Evolutionary conservation across 2,113 vertebrate species (phyloP).

Genomic region (Hymenochirus boettgeri): DNA sequence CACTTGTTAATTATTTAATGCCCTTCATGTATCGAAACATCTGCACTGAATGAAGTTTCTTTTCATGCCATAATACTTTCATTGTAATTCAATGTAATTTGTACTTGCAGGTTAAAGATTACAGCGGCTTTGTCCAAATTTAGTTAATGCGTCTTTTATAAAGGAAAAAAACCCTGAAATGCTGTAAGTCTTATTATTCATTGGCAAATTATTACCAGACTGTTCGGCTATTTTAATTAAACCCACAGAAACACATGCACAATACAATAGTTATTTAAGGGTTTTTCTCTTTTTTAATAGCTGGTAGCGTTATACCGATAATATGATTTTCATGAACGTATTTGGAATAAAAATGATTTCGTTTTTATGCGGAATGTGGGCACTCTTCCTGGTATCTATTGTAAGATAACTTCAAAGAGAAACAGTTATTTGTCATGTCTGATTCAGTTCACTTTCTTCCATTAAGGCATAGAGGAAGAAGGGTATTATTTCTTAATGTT

Average conservation of each 20-base stretch:
- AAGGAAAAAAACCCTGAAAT: no score
- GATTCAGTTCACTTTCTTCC: not conserved
- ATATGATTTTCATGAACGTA: no score
- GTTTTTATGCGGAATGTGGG: no score
- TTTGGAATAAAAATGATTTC: no score
- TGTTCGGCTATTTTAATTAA: no score
- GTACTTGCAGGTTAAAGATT: conserved; percentile 12
- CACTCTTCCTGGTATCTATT: no score
- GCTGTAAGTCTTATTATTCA: no score
- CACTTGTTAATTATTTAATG: conserved; percentile 34
- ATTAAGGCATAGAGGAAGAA: no score
- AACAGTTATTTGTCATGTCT: not conserved
- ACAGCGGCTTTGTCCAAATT: conserved; percentile 12
- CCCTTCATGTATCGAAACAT: conserved; percentile 25
- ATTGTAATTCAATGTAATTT: conserved; percentile 8
- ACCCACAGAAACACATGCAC: conserved; percentile 18
- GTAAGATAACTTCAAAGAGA: not conserved
- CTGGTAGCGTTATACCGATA: no score
- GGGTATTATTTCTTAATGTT: no score
- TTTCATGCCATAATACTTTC: conserved; percentile 3
- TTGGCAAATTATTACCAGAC: no score
- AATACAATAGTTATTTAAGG: conserved; percentile 10
- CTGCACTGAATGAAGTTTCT: conserved; percentile 19
- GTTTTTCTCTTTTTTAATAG: no score
- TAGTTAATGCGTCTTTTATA: not conserved